Base-by-base conservation (phyloP, 2,888 invertebrate genomes). In the Spodoptera littoralis region DNA sequence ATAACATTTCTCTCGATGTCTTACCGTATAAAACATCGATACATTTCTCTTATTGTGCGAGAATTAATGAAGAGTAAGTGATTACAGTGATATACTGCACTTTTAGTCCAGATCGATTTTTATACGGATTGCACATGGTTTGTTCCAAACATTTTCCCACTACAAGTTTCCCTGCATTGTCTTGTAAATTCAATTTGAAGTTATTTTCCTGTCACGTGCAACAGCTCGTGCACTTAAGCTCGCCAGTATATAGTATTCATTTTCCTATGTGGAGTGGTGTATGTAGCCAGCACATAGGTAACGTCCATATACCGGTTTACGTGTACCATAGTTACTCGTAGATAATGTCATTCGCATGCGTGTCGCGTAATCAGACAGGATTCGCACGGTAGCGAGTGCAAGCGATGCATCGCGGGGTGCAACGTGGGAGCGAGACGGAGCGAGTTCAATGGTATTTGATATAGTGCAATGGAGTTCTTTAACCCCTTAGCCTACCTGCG, bases 401-500 rank as follows among this genome's bases (percentile, higher is more conserved):
- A 82, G 80, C 87, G 84, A 89, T 90, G 92, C 92, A 88, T 78
- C 79, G 79, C 83, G 74, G 86, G 88, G 88, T 90, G 93, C 89
- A 90, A 84, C 72, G 92, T 84, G 88, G 77, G 90, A 94, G 88
- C 75, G 87, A 80, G 93, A 93, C 85, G 75, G 82, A 83, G 86
- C 82, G 90, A 92, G 93, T 95, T 95, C 95, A 95, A 92, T 93
- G 95, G 93, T 94, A 94, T 94, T 94, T 93, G 93, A 95, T 94
- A 92, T 94, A 94, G 93, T 94, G 92, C 94, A 95, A 85, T 83
- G 84, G 89, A 93, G 94, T 95, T 95, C 95, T 90, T 94, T 94
- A 93, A 93, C 93, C 95, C 92, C 92, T 92, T 95, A 95, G 94
- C 95, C 95, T 95, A 95, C 94, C 95, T 93, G 92, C 91, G 90